Percentiles rank a stretch among this genome's conserved stretches.
These are phyloP conservation scores for Ferrisia virgata DNA, from an alignment of 2,888 invertebrate genomes.

Conservation along the genomic window DNA sequence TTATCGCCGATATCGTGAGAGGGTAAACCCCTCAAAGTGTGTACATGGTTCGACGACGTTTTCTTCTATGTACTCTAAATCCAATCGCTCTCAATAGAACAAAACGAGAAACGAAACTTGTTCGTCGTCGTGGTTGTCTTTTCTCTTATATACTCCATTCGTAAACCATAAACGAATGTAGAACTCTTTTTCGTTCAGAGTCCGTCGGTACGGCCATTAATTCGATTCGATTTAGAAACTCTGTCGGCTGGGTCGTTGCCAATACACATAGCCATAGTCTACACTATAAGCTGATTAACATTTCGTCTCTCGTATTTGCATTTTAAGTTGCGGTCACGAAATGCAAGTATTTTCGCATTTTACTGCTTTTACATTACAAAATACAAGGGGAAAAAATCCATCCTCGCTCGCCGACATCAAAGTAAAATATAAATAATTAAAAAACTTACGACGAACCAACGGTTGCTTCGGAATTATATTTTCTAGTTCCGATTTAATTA, in stretches of 20 bases:
- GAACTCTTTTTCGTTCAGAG: not conserved
- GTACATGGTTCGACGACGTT: not conserved
- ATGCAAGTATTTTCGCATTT: not conserved
- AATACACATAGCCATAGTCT: not conserved
- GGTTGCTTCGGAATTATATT: not conserved
- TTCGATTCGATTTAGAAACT: not conserved
- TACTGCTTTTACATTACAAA: not conserved
- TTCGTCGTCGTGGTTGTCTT: not conserved
- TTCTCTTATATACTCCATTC: no score
- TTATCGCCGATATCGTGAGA: not conserved
- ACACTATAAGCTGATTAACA: not conserved
- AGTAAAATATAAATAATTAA: not conserved
- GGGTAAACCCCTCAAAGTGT: not conserved
- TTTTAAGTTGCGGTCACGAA: not conserved
- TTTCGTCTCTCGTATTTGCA: not conserved
- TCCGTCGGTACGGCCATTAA: not conserved
- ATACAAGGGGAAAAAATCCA: not conserved
- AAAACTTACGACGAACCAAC: not conserved
- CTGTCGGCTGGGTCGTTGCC: not conserved
- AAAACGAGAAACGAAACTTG: not conserved
- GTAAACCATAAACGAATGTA: not conserved
- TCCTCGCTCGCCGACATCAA: not conserved
- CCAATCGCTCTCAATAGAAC: not conserved
- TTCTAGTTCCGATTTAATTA: not conserved
- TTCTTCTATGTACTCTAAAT: not conserved